Evolutionary conservation across 1,140 invertebrate species (phyloP).

Genomic region (Cotesia chilonis): DNA sequence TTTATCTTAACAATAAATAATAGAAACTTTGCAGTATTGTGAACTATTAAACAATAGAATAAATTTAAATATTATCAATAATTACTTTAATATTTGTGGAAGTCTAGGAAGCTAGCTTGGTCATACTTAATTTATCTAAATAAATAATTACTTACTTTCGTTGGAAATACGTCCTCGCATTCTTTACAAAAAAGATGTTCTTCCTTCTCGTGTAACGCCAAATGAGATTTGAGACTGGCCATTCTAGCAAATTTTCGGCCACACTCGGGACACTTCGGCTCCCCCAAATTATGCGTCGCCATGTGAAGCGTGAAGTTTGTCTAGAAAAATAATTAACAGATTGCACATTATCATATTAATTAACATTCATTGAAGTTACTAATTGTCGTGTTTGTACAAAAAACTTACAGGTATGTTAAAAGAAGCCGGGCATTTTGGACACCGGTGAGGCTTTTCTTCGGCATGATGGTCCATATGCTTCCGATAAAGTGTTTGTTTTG

Average conservation of each 20-base stretch:
- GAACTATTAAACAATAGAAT: too few species aligned
- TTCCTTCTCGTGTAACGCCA: slow-evolving; percentile 75
- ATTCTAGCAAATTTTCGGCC: slow-evolving; percentile 71
- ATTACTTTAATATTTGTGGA: too few species aligned
- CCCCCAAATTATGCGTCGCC: slow-evolving; percentile 69
- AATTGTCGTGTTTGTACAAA: slow-evolving; percentile 14
- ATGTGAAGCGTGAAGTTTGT: slow-evolving; percentile 71
- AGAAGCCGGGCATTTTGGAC: slow-evolving; percentile 69
- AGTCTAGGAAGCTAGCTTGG: too few species aligned
- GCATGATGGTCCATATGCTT: slow-evolving; percentile 70
- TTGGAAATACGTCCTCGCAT: slow-evolving; percentile 75
- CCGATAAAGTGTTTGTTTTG: slow-evolving; percentile 65
- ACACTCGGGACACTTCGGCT: slow-evolving; percentile 74
- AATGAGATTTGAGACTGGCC: slow-evolving; percentile 77
- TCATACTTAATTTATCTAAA: too few species aligned
- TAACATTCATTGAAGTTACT: slow-evolving; percentile 3
- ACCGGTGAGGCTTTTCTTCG: slow-evolving; percentile 72
- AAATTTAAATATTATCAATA: too few species aligned
- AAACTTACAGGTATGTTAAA: slow-evolving; percentile 70
- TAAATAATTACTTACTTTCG: slow-evolving; percentile 65
- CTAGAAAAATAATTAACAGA: slow-evolving; percentile 47
- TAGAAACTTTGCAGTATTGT: background rate
- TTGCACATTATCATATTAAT: background rate
- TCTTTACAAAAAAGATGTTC: slow-evolving; percentile 75
- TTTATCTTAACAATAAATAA: background rate